Evolutionary conservation across 2,113 vertebrate genomes (phyloP).

Genomic region (Nicator chloris): DNA sequence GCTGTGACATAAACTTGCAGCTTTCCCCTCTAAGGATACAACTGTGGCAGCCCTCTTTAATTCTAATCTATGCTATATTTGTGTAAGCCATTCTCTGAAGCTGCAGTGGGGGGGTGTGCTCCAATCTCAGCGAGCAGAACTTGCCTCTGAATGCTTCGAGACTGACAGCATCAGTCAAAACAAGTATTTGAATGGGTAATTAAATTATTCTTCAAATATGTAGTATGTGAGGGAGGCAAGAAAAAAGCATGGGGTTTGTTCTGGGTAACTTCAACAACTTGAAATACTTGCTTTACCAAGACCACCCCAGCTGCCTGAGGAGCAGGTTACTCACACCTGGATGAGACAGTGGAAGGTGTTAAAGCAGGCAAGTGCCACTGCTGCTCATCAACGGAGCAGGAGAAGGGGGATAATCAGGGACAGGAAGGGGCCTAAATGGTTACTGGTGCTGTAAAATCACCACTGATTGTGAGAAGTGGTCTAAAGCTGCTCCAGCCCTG

Average conservation of each 20-base stretch:
- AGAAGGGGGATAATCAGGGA: neutral
- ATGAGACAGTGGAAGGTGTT: neutral
- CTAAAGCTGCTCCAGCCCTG: neutral
- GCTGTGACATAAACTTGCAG: neutral
- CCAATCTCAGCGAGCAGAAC: neutral
- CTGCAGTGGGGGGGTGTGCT: neutral
- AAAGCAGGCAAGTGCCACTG: neutral
- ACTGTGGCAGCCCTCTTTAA: neutral
- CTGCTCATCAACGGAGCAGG: neutral
- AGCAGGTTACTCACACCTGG: neutral
- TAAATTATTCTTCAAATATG: neutral
- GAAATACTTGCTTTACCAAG: neutral
- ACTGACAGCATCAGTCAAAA: neutral
- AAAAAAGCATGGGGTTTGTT: neutral
- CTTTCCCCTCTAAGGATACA: neutral
- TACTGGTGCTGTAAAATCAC: neutral
- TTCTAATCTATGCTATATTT: neutral
- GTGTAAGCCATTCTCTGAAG: neutral
- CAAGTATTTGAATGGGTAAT: neutral
- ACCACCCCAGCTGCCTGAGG: neutral
- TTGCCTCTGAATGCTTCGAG: neutral
- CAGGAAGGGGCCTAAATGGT: neutral
- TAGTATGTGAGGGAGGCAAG: neutral
- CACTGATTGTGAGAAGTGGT: rapidly evolving
- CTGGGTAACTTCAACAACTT: neutral